phyloP scores from a whole-genome alignment of 2,113 vertebrate genomes.

The Lampris incognitus region DNA sequence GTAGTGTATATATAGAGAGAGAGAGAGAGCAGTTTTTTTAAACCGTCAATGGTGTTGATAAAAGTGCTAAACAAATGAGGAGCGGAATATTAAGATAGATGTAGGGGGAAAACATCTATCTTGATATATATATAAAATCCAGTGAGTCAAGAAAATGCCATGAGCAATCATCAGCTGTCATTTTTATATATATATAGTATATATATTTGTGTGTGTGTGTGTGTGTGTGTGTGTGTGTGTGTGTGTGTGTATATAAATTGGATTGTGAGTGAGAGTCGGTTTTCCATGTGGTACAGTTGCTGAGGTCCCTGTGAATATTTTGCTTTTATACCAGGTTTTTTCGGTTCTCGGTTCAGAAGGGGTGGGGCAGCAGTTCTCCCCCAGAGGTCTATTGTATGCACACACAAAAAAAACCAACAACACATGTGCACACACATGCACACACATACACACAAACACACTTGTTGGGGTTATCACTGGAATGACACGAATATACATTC shows the following conservation, averaged over 20 bases:
- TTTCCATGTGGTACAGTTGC: slow-evolving; percentile 46
- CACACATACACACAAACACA: slow-evolving; percentile 25
- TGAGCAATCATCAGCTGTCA: no score
- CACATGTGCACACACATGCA: slow-evolving; percentile 28
- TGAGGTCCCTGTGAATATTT: slow-evolving; percentile 47
- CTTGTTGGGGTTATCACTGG: slow-evolving; percentile 55
- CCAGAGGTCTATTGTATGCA: slow-evolving; percentile 37
- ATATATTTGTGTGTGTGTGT: slow-evolving; percentile 24
- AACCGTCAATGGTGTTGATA: no score
- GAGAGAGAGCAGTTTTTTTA: no score
- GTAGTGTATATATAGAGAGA: no score
- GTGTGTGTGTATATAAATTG: neutral
- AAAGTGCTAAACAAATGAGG: no score
- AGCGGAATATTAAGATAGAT: no score
- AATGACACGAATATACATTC: slow-evolving; percentile 41
- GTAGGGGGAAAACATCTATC: no score
- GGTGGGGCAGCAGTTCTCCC: slow-evolving; percentile 32
- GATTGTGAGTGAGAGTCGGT: slow-evolving; percentile 34
- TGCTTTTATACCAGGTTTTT: slow-evolving; percentile 40
- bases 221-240: neutral
- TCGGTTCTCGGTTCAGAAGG: slow-evolving; percentile 45
- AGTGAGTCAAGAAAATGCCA: no score
- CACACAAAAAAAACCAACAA: slow-evolving; percentile 24
- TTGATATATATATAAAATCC: no score
- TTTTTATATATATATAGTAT: neutral